phyloP scores from a whole-genome alignment of 92 coral and sea anemone genomes.

The Epizoanthus illoricatus region DNA sequence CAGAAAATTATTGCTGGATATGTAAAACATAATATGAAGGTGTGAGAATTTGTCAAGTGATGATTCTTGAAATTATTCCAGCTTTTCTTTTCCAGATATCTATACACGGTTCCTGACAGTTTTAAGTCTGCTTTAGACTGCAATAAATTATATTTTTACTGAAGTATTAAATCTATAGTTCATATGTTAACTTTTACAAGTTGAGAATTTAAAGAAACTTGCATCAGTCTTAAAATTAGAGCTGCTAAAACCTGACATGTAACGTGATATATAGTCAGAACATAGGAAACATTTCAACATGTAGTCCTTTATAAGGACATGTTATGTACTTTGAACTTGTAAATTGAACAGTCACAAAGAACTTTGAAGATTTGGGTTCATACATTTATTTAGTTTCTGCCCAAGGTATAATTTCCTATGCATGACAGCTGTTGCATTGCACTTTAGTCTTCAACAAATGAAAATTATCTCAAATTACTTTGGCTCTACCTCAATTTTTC shows the following conservation, averaged over 20 bases:
- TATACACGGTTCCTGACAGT: too few relatives aligned
- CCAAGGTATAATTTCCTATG: too few relatives aligned
- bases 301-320: too few relatives aligned
- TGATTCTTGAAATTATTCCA: neutral
- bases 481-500: too few relatives aligned
- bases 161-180: neutral
- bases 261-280: neutral
- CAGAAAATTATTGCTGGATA: neutral
- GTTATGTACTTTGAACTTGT: too few relatives aligned
- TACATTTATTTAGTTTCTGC: too few relatives aligned
- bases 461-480: too few relatives aligned
- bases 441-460: too few relatives aligned
- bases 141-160: neutral
- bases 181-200: neutral
- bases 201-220: neutral
- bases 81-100: neutral
- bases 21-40: neutral
- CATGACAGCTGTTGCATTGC: too few relatives aligned
- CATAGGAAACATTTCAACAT: neutral
- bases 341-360: too few relatives aligned
- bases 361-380: too few relatives aligned
- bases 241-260: neutral
- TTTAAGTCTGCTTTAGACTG: too few relatives aligned
- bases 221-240: conserved; percentile 5
- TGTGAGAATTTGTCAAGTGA: neutral